Conservation (phyloP, 2,113 vertebrate genomes). For the Ammodytes marinus region DNA sequence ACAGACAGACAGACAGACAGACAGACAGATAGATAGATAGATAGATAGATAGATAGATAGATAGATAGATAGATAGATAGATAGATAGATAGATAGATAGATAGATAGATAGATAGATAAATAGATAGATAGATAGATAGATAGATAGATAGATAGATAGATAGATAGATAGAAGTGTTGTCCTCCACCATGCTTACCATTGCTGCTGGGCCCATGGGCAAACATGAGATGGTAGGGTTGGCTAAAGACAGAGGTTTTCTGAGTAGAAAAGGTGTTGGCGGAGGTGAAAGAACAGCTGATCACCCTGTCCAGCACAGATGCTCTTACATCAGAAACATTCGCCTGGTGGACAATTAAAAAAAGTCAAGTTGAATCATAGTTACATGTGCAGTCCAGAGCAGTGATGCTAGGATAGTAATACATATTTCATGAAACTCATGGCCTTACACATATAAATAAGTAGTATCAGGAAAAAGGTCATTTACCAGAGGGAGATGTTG, state of each 20-base stretch:
- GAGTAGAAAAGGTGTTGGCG: slow-evolving; percentile 70
- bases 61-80: not conserved
- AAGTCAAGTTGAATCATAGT: not conserved
- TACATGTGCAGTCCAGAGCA: not conserved
- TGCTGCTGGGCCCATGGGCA: slow-evolving; percentile 68
- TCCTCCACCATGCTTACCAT: slow-evolving; percentile 64
- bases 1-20: too few species aligned
- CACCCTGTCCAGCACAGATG: slow-evolving; percentile 58
- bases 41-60: too few species aligned
- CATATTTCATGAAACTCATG: not conserved
- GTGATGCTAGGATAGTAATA: too few species aligned
- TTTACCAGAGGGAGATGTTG: slow-evolving; percentile 73
- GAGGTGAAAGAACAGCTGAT: slow-evolving; percentile 86
- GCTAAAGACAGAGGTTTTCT: slow-evolving; percentile 36
- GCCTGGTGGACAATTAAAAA: slow-evolving; percentile 69
- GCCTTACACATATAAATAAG: not conserved
- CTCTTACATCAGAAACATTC: slow-evolving; percentile 65
- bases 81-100: too few species aligned
- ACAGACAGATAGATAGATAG: too few species aligned
- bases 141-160: too few species aligned
- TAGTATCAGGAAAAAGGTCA: not conserved
- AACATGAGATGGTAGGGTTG: slow-evolving; percentile 77
- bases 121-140: not conserved
- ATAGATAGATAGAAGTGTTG: too few species aligned
- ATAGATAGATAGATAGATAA: not conserved